Evolutionary conservation across 1,140 invertebrate genomes (phyloP), one percentile per base, ranked within the genome.

Genomic region (Pseudomyrmex sp.): DNA sequence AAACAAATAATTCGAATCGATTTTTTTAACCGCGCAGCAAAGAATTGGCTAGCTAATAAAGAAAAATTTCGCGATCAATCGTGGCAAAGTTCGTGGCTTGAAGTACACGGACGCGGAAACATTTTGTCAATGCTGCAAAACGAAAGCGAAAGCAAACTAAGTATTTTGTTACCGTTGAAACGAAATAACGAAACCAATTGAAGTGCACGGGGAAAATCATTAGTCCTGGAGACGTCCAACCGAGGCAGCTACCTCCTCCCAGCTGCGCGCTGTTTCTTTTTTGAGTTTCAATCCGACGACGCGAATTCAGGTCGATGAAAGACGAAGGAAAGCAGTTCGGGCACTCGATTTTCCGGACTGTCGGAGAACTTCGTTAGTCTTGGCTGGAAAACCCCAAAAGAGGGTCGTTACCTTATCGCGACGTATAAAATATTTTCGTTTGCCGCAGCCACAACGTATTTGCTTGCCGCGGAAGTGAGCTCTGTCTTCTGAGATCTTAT

Each of bases 341-440:
- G 74, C 86, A 68, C 82, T 87, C 85, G 85, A 88, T 84, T 87
- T 88, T 87, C 63, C 85, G 86, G 69, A 61, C 74, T 80, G 85
- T 46, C 74, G 86, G 65, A 84, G 82, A 85, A 88, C 85, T 88
- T 88, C 70, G 85, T 88, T 85, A 87, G 69, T 69, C 70, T 87
- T 84, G 82, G 69, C 75, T 85, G 70, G 54, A 61, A 68, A 75
- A 50, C n/a, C 48, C 52, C 52, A 65, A 85, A 82, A 85, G 82
- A 85, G 85, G 58, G 52, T 87, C 70, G 82, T 87, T 88, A 88
- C 82, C 54, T 79, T 80, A 84, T 84, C 66, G 62, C 54, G 54
- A 87, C 70, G 15, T 76, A 79, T 74, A 72, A 86, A 86, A 73
- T 83, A 74, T 79, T 79, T 86, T 61, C 65, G 7, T 13, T 9